Percentiles rank a stretch among this genome's conserved stretches.
Conservation (phyloP, 2,888 invertebrate species). For the Ectemnius continuus region DNA sequence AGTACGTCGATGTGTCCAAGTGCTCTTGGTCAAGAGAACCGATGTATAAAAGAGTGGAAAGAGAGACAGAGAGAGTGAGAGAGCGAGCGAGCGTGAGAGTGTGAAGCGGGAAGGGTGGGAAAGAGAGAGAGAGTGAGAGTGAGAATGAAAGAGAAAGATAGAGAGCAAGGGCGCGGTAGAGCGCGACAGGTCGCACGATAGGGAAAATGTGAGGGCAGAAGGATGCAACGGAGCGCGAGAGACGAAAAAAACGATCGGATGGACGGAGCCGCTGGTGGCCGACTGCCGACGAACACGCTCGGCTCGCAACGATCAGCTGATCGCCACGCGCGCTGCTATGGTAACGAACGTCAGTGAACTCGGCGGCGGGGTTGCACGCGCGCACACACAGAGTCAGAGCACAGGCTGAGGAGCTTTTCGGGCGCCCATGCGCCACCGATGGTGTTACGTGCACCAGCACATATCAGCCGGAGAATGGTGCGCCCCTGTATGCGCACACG, state of each 20-base stretch:
- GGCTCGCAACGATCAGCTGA: conserved; percentile 72
- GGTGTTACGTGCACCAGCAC: too few relatives aligned
- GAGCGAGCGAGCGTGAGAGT: conserved; percentile 1
- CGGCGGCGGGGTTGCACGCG: conserved; percentile 44
- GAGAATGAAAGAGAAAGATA: conserved; percentile 1
- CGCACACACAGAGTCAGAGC: conserved; percentile 19
- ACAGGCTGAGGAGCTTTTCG: not conserved
- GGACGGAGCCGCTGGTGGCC: conserved; percentile 59
- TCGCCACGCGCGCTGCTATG: conserved; percentile 74
- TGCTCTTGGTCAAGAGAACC: too few relatives aligned
- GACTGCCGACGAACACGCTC: conserved; percentile 58
- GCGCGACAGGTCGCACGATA: not conserved
- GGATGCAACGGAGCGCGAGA: conserved; percentile 28
- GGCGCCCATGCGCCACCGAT: conserved; percentile 3
- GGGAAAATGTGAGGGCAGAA: conserved; percentile 11
- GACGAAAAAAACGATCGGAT: conserved; percentile 41
- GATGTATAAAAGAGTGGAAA: too few relatives aligned
- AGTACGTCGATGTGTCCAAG: too few relatives aligned
- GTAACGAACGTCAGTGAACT: conserved; percentile 59
- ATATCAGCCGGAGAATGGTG: too few relatives aligned
- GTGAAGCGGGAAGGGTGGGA: conserved; percentile 15
- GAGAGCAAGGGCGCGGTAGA: not conserved
- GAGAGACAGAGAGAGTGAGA: too few relatives aligned
- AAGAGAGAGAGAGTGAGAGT: conserved; percentile 9
- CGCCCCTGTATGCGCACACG: conserved; percentile 4